Percentiles rank a stretch among this genome's conserved stretches.
These are phyloP conservation scores for Porites evermanni DNA, from an alignment of 92 coral and sea anemone genomes.

Conservation along the genomic window DNA sequence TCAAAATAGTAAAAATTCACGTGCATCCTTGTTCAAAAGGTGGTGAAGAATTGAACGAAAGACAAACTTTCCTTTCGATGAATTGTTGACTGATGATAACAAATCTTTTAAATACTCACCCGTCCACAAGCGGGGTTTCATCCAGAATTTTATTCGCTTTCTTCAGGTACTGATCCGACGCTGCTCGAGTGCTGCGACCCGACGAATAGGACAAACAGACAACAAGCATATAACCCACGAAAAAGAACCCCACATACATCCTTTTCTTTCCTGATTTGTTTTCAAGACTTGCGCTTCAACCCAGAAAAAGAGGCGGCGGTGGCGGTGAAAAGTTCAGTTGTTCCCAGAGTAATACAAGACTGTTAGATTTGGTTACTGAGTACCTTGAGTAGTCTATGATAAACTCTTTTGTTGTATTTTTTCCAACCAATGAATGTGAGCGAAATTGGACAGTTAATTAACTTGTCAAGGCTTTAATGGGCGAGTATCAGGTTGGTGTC, in stretches of 20 bases:
- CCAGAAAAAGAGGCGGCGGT: background rate
- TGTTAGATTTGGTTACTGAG: no score
- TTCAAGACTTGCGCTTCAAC: background rate
- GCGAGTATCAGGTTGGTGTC: no score
- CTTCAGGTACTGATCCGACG: background rate
- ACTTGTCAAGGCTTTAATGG: no score
- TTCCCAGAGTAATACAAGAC: no score
- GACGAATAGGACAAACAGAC: background rate
- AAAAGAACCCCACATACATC: background rate
- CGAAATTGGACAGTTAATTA: no score
- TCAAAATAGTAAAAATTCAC: no score
- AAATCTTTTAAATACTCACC: constrained; percentile 46
- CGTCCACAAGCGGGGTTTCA: constrained; percentile 81
- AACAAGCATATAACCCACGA: background rate
- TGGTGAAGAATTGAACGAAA: no score
- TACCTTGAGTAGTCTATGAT: no score
- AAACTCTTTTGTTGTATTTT: no score
- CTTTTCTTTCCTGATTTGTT: background rate
- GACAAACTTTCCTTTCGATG: no score
- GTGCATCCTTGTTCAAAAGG: no score
- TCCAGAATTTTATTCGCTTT: constrained; percentile 42
- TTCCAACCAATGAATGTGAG: no score
- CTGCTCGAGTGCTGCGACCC: constrained; percentile 4
- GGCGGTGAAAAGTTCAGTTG: background rate
- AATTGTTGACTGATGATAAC: background rate